Percentiles rank a stretch among this genome's conserved stretches.
Evolutionary conservation across 1,140 invertebrate genomes (phyloP).

Genomic region (Drosophila sturtevanti): DNA sequence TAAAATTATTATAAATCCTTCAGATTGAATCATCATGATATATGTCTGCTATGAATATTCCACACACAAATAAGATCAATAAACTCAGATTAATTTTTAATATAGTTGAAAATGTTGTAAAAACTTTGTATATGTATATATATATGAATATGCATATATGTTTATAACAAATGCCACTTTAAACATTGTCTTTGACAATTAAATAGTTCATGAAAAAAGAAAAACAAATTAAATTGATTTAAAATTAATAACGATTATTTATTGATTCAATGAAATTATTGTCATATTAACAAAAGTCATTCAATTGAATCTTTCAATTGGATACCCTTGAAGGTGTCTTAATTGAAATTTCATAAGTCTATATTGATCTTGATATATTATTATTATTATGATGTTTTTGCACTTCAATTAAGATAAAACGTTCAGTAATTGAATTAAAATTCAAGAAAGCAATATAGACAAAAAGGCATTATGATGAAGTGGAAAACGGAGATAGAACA

Average conservation of each 20-base stretch:
- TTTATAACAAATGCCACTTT: too few relatives aligned
- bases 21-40: too few relatives aligned
- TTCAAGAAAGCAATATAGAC: background rate
- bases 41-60: too few relatives aligned
- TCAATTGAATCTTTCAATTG: background rate
- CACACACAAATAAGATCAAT: too few relatives aligned
- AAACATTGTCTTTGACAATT: background rate
- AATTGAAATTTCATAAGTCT: background rate
- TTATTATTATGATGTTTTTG: background rate
- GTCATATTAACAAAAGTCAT: background rate
- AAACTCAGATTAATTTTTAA: too few relatives aligned
- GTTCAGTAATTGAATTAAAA: background rate
- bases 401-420: background rate
- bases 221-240: background rate
- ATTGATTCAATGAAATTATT: too few relatives aligned
- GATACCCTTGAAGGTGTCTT: background rate
- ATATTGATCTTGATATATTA: slow-evolving; percentile 2
- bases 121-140: too few relatives aligned
- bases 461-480: background rate
- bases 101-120: too few relatives aligned
- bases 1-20: too few relatives aligned
- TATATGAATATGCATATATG: too few relatives aligned
- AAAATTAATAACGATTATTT: background rate
- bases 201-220: background rate
- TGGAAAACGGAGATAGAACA: background rate